Evolutionary conservation across 2,797 vertebrate species (phyloP), one percentile per base, ranked within the genome.

Genomic region (Poeciliopsis turneri): DNA sequence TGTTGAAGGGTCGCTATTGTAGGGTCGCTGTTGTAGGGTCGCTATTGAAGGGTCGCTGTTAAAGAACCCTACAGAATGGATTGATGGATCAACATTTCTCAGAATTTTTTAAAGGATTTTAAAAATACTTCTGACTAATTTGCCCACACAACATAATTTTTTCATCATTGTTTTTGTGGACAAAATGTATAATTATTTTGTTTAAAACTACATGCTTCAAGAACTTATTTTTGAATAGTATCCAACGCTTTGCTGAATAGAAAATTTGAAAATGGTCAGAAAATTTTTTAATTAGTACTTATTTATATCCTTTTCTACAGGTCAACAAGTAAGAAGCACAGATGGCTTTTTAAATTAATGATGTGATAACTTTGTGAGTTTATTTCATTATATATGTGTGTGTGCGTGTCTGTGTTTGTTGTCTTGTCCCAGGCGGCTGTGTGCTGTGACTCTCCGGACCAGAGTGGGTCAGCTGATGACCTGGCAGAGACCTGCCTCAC

Each of bases 381-480:
- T 6, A 66, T 66, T 66, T 66, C 9, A 66, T 53, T 25, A 11
- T 53, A 53, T 53, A 23, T 13, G 47, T 33, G 33, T 20, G 23
- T 20, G 13, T 73, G 28, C 64, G 30, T 64, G 5, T 68, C 36
- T 81, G 39, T 61, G 8, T 80, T 86, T 13, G 47, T 46, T 81
- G 43, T 88, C 57, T 74, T 28, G 11, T 28, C 10, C 66, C 81
- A 95, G 94, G 91, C 88, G 82, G 94, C 94, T 1, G 89, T 95
- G 51, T 88, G 86, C 68, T 82, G 72, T 3, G 93, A 95, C 82
- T 95, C 94, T 59, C 71, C 93, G 89, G 94, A 95, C 75, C 94
- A 92, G 74, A 91, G 86, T 4, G 84, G 86, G 12, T 93, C 92
- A 39, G 75, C 86, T 3, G 93, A 94, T 0, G 83, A 93, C 33